Percentiles rank a stretch among this genome's conserved stretches.
Evolutionary conservation across 2,888 invertebrate species (phyloP).

Genomic region (Xestia ashworthii): DNA sequence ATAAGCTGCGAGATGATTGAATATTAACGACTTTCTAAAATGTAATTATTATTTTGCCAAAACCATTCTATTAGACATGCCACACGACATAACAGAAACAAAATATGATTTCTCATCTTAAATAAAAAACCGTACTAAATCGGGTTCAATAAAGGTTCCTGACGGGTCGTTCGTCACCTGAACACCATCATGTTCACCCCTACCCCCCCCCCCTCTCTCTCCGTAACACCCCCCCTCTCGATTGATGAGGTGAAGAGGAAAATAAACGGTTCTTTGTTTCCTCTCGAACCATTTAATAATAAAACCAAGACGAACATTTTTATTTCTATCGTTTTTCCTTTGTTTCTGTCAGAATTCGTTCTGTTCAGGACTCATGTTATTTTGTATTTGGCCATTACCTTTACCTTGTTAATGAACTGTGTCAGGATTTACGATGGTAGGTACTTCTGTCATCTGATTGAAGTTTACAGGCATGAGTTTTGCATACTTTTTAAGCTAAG

Average conservation of each 20-base stretch:
- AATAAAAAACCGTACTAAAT: conserved; percentile 44
- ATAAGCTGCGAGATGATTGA: neutral
- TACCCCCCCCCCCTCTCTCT: neutral
- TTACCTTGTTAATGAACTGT: neutral
- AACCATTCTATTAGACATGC: neutral
- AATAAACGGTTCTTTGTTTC: conserved; percentile 56
- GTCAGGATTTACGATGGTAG: neutral
- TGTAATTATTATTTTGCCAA: neutral
- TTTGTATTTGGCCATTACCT: neutral
- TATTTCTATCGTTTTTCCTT: conserved; percentile 23
- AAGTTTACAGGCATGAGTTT: neutral
- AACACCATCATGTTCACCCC: conserved; percentile 51
- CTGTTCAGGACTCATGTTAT: conserved; percentile 1
- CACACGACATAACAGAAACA: neutral
- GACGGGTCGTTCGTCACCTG: conserved; percentile 58
- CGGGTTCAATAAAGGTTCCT: conserved; percentile 41
- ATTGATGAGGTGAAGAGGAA: conserved; percentile 56
- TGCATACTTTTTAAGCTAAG: neutral
- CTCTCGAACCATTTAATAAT: conserved; percentile 46
- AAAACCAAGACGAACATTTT: conserved; percentile 32
- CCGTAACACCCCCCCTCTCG: neutral
- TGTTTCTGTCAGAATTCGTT: conserved; percentile 20
- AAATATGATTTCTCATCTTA: conserved; percentile 13
- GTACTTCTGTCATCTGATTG: neutral
- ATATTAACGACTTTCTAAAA: neutral